Base-by-base conservation (phyloP, 2,113 vertebrate species). In the Phylloscopus trochilus region DNA sequence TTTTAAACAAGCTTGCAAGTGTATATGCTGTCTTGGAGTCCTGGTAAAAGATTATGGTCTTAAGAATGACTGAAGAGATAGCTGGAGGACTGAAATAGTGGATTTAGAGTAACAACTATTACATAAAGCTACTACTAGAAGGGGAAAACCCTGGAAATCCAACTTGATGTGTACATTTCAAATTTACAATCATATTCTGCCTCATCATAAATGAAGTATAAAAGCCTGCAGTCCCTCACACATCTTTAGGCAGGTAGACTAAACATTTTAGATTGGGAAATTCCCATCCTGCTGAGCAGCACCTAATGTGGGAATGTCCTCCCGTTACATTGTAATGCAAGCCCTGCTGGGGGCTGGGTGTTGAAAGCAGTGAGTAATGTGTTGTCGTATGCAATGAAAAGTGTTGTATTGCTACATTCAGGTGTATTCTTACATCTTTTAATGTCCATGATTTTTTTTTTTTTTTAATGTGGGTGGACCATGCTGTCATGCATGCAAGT, bases 191-290 rank as follows among this genome's bases (percentile, higher is more conserved):
- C 70, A 78, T 82, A 44, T 92, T 93, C 69, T 92, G 20, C 41
- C 28, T 91, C 87, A 35, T 85, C 62, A 53, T 87, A 85, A 89
- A 78, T 52, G 7, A 75, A 41, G 6, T 47, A 21, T 44, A 64
- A 81, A 56, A 51, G 49, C 31, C 77, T 91, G 62, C 70, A 82
- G 49, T 76, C 67, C 55, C 63, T 94, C 81, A 63, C 62, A 46
- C n/a, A 46, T 84, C 89, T 76, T 82, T 46, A 76, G 70, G 75
- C 84, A 92, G 78, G 74, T 67, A 93, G 91, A 87, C 91, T 89
- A 92, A 97, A 92, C 58, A 79, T 92, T 95, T 93, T 62, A 69
- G 15, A 31, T 46, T 43, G 74, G n/a, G 35, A 92, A 69, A 74
- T 74, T 74, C 73, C 37, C 67, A 74, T 84, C 46, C 58, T 33